Percentiles rank a stretch among this genome's conserved stretches.
These are phyloP conservation scores for Parasteatoda lunata DNA, from an alignment of 2,888 invertebrate genomes.

Conservation along the genomic window DNA sequence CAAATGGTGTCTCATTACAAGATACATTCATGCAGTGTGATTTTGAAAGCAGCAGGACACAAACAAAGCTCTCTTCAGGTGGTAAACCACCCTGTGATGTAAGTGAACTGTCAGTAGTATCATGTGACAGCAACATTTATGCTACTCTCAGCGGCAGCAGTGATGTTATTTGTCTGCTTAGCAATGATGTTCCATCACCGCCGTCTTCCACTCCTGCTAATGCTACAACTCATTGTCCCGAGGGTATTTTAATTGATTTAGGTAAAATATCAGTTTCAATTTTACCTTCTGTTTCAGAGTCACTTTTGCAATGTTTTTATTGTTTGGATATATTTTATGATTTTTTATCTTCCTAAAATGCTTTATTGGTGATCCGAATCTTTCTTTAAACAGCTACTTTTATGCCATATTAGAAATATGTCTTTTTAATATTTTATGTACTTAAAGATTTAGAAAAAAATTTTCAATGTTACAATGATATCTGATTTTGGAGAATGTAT, in stretches of 20 bases:
- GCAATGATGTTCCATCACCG: constrained; percentile 56
- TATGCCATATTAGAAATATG: too few relatives aligned
- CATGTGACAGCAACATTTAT: constrained; percentile 40
- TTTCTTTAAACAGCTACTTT: too few relatives aligned
- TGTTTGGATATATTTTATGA: neutral
- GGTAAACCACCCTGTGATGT: neutral
- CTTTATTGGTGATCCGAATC: neutral
- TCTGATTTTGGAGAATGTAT: too few relatives aligned
- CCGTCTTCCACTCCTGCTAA: constrained; percentile 47
- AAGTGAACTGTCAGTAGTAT: constrained; percentile 6
- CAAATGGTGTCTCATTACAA: neutral
- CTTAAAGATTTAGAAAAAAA: too few relatives aligned
- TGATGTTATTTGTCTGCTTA: constrained; percentile 60
- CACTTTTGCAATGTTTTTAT: neutral
- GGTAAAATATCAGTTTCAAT: constrained; percentile 19
- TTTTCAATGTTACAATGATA: too few relatives aligned
- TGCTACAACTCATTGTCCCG: constrained; percentile 38
- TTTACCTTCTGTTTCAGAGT: neutral
- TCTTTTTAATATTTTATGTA: too few relatives aligned
- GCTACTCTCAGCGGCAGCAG: constrained; percentile 63
- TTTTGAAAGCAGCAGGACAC: neutral
- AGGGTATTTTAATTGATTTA: constrained; percentile 61
- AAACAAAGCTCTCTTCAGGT: neutral
- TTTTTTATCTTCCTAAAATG: neutral
- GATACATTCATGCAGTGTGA: neutral